These are phyloP conservation scores for Morpho deidamia DNA, from an alignment of 2,888 invertebrate species.

Conservation along the genomic window DNA sequence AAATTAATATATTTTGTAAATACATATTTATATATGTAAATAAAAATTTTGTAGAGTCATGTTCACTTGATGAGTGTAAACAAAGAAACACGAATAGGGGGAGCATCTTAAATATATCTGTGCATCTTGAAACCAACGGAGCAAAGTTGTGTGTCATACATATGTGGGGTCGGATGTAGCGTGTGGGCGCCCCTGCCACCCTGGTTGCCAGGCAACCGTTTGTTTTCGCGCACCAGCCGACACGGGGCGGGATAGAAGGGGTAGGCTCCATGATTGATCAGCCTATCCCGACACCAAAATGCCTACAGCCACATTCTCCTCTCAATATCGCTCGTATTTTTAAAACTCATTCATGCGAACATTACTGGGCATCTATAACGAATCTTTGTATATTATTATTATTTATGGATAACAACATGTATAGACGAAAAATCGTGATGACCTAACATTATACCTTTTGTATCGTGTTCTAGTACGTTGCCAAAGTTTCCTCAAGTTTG, in stretches of 20 bases:
- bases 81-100: background rate
- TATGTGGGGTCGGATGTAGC: constrained; percentile 58
- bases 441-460: too few relatives aligned
- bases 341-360: constrained; percentile 23
- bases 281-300: constrained; percentile 68
- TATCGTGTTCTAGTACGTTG: too few relatives aligned
- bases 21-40: too few relatives aligned
- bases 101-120: constrained; percentile 5
- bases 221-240: constrained; percentile 67
- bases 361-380: constrained; percentile 7
- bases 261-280: constrained; percentile 77
- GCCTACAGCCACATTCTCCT: constrained; percentile 55
- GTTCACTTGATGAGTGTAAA: background rate
- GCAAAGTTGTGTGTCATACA: constrained; percentile 44
- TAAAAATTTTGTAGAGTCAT: too few relatives aligned
- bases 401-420: too few relatives aligned
- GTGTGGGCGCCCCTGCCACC: constrained; percentile 47
- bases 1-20: too few relatives aligned
- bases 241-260: constrained; percentile 74
- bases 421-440: too few relatives aligned
- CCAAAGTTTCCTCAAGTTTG: too few relatives aligned
- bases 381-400: background rate
- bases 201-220: constrained; percentile 71
- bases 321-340: constrained; percentile 36
- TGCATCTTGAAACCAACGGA: constrained; percentile 26